Conservation (phyloP, 2,797 vertebrate genomes). For the Amphiprion clarkii region DNA sequence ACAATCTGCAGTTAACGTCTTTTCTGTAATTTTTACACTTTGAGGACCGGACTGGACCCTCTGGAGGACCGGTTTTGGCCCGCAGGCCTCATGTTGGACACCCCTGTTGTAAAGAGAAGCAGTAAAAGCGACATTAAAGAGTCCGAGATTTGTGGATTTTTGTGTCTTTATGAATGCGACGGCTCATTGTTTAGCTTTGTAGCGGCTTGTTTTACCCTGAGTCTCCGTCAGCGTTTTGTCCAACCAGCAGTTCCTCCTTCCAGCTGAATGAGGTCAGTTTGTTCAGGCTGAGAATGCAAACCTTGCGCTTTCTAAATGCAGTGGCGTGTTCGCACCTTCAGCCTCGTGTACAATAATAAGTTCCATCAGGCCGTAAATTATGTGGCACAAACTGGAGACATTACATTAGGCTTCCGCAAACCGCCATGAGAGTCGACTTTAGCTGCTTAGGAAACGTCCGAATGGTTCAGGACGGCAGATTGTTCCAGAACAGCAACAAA, state of each 20-base stretch:
- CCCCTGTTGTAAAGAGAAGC: background rate
- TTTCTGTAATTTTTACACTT: too few relatives aligned
- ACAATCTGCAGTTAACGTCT: too few relatives aligned
- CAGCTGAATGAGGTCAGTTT: slow-evolving; percentile 69
- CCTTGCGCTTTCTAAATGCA: slow-evolving; percentile 73
- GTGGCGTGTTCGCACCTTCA: slow-evolving; percentile 57
- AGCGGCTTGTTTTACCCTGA: slow-evolving; percentile 6
- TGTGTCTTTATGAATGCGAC: background rate
- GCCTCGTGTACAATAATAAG: slow-evolving; percentile 38
- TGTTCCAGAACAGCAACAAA: too few relatives aligned
- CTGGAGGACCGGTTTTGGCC: too few relatives aligned
- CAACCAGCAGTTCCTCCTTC: slow-evolving; percentile 56
- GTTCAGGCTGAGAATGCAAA: slow-evolving; percentile 61
- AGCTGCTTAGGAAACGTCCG: slow-evolving; percentile 14
- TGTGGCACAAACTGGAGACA: slow-evolving; percentile 14
- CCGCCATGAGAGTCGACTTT: slow-evolving; percentile 8
- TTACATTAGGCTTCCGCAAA: slow-evolving; percentile 20
- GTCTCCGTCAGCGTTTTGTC: slow-evolving; percentile 42
- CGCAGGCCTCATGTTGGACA: too few relatives aligned
- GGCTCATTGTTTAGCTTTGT: background rate
- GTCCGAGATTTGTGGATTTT: slow-evolving; percentile 4
- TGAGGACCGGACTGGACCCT: too few relatives aligned
- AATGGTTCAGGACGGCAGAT: background rate
- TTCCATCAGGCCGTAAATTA: slow-evolving; percentile 49
- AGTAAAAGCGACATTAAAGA: background rate